Evolutionary conservation across 2,888 invertebrate species (phyloP).

Genomic region (Dryococelus australis): DNA sequence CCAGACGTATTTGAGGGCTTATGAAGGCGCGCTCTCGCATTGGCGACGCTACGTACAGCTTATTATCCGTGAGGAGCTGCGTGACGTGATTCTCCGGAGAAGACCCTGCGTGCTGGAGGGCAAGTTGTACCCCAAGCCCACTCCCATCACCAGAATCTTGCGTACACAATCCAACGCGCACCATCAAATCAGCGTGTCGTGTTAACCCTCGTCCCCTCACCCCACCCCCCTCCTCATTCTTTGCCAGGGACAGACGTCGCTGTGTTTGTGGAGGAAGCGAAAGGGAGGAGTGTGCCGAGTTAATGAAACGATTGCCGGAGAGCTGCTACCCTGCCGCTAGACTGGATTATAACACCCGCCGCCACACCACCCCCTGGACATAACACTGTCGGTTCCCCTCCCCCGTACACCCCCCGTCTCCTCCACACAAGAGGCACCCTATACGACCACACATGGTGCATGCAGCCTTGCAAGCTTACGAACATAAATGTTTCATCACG

Average conservation of each 20-base stretch:
- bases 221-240: too few relatives aligned
- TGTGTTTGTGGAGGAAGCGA: too few relatives aligned
- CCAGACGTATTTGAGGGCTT: too few relatives aligned
- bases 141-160: too few relatives aligned
- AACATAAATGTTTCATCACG: not conserved
- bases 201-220: not conserved
- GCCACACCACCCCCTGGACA: slow-evolving; percentile 26
- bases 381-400: not conserved
- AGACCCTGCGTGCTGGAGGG: not conserved
- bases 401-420: not conserved
- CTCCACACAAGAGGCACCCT: not conserved
- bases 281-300: not conserved
- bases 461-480: slow-evolving; percentile 18
- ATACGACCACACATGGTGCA: not conserved
- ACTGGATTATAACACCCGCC: slow-evolving; percentile 33
- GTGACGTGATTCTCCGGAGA: not conserved
- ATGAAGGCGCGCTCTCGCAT: not conserved
- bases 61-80: not conserved
- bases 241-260: too few relatives aligned
- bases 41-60: not conserved
- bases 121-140: too few relatives aligned
- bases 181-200: slow-evolving; percentile 3
- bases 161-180: not conserved
- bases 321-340: slow-evolving; percentile 33
- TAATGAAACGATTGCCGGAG: slow-evolving; percentile 47